phyloP scores from a whole-genome alignment of 2,113 vertebrate species.

The Tetrao urogallus region DNA sequence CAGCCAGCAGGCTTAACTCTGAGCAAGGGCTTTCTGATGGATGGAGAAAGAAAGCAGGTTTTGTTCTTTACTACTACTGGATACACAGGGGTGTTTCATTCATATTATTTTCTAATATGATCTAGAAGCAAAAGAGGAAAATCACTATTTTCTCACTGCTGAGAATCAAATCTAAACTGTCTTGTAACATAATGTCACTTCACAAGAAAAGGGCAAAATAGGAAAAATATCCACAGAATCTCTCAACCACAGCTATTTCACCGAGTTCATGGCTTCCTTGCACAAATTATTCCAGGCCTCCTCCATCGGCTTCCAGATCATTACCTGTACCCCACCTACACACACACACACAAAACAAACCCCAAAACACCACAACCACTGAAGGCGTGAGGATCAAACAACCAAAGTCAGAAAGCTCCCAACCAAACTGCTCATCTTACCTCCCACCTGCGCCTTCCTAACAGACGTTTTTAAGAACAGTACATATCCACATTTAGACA shows the following conservation, averaged over 20 bases:
- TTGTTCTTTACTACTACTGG: not conserved
- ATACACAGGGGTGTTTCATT: not conserved
- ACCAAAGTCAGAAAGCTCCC: not conserved
- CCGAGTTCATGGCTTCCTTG: not conserved
- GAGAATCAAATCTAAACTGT: not conserved
- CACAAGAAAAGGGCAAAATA: not conserved
- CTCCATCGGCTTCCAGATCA: not conserved
- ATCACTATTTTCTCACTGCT: not conserved
- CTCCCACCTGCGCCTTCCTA: not conserved
- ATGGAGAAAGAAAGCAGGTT: rapidly evolving
- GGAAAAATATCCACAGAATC: not conserved
- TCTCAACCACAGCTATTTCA: not conserved
- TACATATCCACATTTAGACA: not conserved
- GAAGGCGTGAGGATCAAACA: not conserved
- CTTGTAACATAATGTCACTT: not conserved
- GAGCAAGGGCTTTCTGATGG: not conserved
- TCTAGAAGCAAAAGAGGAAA: not conserved
- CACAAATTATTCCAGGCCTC: not conserved
- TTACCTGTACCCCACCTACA: not conserved
- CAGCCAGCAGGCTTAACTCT: not conserved
- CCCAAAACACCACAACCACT: not conserved
- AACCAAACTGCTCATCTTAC: not conserved
- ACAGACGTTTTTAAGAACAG: not conserved
- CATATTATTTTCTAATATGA: not conserved
- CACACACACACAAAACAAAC: not conserved